Conservation (phyloP, 2,797 vertebrate species). For the Cossypha niveicapilla region DNA sequence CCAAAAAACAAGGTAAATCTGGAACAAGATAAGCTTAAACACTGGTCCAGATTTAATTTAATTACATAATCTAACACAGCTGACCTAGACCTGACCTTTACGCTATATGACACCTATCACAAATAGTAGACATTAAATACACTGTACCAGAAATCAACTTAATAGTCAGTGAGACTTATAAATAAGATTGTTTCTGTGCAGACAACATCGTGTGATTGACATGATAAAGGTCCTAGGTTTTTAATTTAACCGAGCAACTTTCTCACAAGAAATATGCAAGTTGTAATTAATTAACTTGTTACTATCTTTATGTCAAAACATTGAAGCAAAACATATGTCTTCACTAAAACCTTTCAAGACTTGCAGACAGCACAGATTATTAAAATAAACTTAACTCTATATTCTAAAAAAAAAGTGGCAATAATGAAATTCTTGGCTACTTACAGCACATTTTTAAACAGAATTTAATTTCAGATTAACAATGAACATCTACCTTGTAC, state of each 20-base stretch:
- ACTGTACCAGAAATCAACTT: neutral
- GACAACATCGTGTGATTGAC: slow-evolving; percentile 36
- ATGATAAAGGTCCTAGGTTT: slow-evolving; percentile 32
- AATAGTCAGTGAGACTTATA: neutral
- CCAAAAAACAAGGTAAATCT: neutral
- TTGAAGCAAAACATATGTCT: slow-evolving; percentile 30
- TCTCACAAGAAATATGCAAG: slow-evolving; percentile 35
- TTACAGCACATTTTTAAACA: neutral
- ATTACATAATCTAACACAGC: neutral
- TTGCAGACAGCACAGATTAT: neutral
- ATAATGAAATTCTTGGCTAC: neutral
- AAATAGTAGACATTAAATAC: neutral
- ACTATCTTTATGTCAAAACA: slow-evolving; percentile 50
- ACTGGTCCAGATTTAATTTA: neutral
- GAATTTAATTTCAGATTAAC: neutral
- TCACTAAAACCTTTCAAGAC: slow-evolving; percentile 2
- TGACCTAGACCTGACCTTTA: neutral
- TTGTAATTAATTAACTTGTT: slow-evolving; percentile 53
- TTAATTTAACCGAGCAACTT: slow-evolving; percentile 35
- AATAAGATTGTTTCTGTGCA: neutral
- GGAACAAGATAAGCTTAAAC: neutral
- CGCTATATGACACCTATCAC: neutral
- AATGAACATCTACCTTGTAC: neutral
- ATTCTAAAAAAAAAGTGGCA: neutral
- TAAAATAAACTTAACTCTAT: neutral